Evolutionary conservation across 2,113 vertebrate species (phyloP).

Genomic region (Probosciger aterrimus): DNA sequence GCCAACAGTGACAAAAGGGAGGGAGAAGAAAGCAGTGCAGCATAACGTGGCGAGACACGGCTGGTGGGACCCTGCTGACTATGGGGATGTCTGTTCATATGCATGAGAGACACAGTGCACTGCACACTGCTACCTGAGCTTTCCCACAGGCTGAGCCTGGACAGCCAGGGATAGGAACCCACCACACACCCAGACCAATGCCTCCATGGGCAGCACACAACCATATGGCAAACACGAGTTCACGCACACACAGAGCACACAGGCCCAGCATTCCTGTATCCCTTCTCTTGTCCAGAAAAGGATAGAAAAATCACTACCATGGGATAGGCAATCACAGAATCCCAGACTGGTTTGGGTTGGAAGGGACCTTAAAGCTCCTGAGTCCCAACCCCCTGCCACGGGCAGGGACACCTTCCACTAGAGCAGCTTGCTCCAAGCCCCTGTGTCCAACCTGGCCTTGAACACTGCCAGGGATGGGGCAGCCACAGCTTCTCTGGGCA

Average conservation of each 20-base stretch:
- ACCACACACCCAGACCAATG: rapidly evolving
- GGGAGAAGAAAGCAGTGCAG: not conserved
- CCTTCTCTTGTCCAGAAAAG: not conserved
- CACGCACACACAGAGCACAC: rapidly evolving
- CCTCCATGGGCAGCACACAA: not conserved
- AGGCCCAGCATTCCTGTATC: rapidly evolving
- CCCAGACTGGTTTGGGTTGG: not conserved
- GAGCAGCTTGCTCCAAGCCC: not conserved
- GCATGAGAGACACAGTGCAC: not conserved
- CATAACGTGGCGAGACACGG: rapidly evolving
- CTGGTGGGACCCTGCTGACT: not conserved
- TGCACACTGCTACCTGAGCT: not conserved
- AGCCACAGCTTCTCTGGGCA: too few species aligned
- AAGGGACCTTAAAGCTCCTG: not conserved
- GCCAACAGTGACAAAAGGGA: not conserved
- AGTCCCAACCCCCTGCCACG: not conserved
- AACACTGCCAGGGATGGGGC: too few species aligned
- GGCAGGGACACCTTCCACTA: not conserved
- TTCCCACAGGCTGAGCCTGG: not conserved
- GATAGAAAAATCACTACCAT: not conserved
- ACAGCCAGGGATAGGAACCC: not conserved
- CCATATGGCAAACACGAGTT: rapidly evolving
- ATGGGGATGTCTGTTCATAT: not conserved
- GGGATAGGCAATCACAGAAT: not conserved
- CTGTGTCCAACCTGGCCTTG: too few species aligned